Conservation (phyloP, 2,888 invertebrate genomes). For the Sarcophaga caerulescens region DNA sequence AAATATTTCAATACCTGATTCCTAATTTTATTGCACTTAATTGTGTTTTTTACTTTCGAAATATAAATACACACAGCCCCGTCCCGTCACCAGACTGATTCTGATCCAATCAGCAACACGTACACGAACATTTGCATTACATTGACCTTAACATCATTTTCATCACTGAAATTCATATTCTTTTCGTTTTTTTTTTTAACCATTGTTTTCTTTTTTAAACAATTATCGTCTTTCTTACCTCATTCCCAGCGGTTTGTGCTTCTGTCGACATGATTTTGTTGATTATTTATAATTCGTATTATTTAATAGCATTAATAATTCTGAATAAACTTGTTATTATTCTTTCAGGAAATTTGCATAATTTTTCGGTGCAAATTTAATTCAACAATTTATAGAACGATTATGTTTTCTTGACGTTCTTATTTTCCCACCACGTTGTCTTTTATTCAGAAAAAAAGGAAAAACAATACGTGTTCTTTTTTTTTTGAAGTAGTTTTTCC, state of each 20-base stretch:
- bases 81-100: conserved; percentile 42
- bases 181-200: conserved; percentile 2
- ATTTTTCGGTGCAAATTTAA: conserved; percentile 25
- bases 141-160: conserved; percentile 60
- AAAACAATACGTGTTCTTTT: conserved; percentile 38
- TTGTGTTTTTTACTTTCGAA: background rate
- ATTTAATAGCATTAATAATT: conserved; percentile 6
- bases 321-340: background rate
- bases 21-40: no score
- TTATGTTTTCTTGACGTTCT: conserved; percentile 2
- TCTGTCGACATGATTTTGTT: conserved; percentile 59
- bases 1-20: no score
- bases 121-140: conserved; percentile 42
- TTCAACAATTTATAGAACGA: conserved; percentile 17
- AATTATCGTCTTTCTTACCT: conserved; percentile 55
- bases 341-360: conserved; percentile 24
- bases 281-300: background rate
- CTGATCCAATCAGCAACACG: conserved; percentile 5
- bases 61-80: background rate
- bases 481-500: background rate
- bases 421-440: conserved; percentile 39
- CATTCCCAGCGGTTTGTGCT: conserved; percentile 61
- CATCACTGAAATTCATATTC: background rate
- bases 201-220: conserved; percentile 20
- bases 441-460: conserved; percentile 17